phyloP scores from a whole-genome alignment of 1,140 invertebrate genomes.

The Trigoniulus corallinus region DNA sequence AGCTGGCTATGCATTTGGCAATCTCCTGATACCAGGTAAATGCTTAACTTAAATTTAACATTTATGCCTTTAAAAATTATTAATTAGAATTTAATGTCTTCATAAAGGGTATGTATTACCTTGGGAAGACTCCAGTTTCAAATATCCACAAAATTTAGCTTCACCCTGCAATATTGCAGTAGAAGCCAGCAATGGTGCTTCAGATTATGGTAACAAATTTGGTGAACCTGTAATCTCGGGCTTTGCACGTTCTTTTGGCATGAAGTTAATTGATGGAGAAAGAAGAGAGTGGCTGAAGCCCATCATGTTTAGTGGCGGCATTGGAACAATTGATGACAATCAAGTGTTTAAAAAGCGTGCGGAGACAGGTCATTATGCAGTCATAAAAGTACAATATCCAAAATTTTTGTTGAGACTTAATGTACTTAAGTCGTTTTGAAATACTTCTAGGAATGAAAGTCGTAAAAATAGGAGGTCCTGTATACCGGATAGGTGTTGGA shows the following conservation, averaged over 20 bases:
- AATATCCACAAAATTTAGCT: conserved; percentile 82
- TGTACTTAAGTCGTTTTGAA: conserved; percentile 1
- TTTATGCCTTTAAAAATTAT: conserved; percentile 5
- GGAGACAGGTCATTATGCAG: conserved; percentile 35
- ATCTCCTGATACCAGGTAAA: conserved; percentile 69
- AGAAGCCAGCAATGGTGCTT: conserved; percentile 93
- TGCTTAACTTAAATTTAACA: conserved; percentile 2
- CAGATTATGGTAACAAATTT: conserved; percentile 98
- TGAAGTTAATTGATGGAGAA: conserved; percentile 40
- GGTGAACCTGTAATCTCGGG: conserved; percentile 86
- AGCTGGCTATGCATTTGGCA: conserved; percentile 90
- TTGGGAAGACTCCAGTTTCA: conserved; percentile 61
- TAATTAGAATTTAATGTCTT: conserved; percentile 10
- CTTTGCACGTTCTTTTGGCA: conserved; percentile 80
- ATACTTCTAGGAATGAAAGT: conserved; percentile 49
- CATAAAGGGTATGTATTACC: conserved; percentile 52
- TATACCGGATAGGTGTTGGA: conserved; percentile 92
- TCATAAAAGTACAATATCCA: not conserved
- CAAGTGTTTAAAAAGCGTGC: conserved; percentile 57
- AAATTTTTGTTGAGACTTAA: conserved; percentile 4
- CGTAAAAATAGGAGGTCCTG: conserved; percentile 89
- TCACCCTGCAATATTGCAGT: conserved; percentile 69
- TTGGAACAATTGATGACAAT: conserved; percentile 69
- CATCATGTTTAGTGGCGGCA: conserved; percentile 95
- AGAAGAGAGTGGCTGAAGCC: conserved; percentile 91